Conservation (phyloP, 2,113 vertebrate species). For the Myxocyprinus asiaticus region DNA sequence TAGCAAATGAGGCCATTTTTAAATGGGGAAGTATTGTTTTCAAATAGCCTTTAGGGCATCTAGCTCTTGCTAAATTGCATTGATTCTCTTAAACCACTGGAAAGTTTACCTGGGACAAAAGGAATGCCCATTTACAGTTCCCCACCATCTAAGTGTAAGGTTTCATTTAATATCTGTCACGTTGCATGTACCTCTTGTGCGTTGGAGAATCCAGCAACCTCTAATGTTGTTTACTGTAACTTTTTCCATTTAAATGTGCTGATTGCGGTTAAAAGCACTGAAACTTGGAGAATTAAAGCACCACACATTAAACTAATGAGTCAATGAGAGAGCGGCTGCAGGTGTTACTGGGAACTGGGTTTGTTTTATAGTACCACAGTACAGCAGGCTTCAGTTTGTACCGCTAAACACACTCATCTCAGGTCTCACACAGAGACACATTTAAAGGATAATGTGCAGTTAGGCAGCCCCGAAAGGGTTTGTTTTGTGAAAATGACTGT, state of each 20-base stretch:
- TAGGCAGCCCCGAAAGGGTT: too few relatives aligned
- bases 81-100: too few relatives aligned
- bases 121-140: neutral
- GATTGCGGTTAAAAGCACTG: slow-evolving; percentile 60
- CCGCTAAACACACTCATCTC: neutral
- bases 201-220: neutral
- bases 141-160: neutral
- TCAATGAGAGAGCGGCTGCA: slow-evolving; percentile 42
- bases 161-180: slow-evolving; percentile 1
- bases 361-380: neutral
- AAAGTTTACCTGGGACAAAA: too few relatives aligned
- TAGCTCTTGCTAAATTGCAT: too few relatives aligned
- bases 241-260: slow-evolving; percentile 57
- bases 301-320: slow-evolving; percentile 57
- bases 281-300: slow-evolving; percentile 57
- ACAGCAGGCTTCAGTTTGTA: neutral
- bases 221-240: slow-evolving; percentile 4
- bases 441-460: too few relatives aligned
- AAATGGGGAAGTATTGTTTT: too few relatives aligned
- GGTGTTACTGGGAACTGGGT: slow-evolving; percentile 37
- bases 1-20: too few relatives aligned
- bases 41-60: too few relatives aligned
- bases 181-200: neutral
- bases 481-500: too few relatives aligned
- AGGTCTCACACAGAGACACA: too few relatives aligned